phyloP scores from a whole-genome alignment of 2,888 invertebrate genomes.

The Merodon equestris region DNA sequence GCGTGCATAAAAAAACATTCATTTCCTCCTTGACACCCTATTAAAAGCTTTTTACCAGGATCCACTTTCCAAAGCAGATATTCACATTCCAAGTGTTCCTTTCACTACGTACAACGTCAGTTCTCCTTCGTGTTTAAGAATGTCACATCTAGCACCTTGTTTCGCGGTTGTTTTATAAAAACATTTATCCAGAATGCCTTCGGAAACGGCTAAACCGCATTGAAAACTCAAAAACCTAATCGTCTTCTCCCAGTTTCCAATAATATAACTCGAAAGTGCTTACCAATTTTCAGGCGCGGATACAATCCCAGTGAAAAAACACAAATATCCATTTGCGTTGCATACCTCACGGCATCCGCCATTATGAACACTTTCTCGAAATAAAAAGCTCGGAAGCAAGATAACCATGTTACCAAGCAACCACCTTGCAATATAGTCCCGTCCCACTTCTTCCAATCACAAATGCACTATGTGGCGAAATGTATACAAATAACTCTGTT shows the following conservation, averaged over 20 bases:
- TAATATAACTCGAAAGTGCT: no score
- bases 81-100: background rate
- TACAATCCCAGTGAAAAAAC: no score
- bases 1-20: no score
- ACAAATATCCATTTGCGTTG: conserved; percentile 14
- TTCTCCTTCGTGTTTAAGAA: conserved; percentile 28
- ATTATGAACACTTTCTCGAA: conserved; percentile 26
- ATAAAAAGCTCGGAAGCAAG: conserved; percentile 10
- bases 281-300: no score
- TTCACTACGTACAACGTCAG: background rate
- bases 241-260: no score
- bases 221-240: background rate
- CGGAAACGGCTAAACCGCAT: background rate
- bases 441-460: conserved; percentile 14
- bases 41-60: no score
- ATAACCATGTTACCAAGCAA: background rate
- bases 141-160: conserved; percentile 10
- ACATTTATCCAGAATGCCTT: background rate
- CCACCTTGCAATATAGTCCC: background rate
- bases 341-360: conserved; percentile 47
- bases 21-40: no score
- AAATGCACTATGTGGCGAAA: conserved; percentile 34
- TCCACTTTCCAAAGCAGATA: no score
- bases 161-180: background rate
- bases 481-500: conserved; percentile 1